These are phyloP conservation scores for Xylophagus ater DNA, from an alignment of 2,888 invertebrate species.

Conservation along the genomic window DNA sequence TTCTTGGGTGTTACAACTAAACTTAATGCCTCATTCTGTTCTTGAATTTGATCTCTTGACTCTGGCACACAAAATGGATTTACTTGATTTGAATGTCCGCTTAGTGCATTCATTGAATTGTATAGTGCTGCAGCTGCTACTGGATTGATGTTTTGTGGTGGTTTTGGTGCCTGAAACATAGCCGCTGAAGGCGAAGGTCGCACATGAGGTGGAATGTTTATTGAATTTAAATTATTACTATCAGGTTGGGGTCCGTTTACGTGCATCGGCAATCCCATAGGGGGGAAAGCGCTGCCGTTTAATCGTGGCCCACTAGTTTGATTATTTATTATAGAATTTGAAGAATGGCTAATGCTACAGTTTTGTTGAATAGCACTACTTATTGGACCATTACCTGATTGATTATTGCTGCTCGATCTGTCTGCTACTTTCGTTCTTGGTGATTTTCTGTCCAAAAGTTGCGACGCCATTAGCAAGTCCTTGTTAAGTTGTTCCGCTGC, in stretches of 20 bases:
- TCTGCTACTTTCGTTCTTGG: slow-evolving; percentile 48
- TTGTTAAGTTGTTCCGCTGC: slow-evolving; percentile 78
- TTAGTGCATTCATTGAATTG: slow-evolving; percentile 49
- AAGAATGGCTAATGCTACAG: slow-evolving; percentile 14
- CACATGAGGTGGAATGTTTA: slow-evolving; percentile 50
- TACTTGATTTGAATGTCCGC: slow-evolving; percentile 36
- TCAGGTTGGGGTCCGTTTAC: slow-evolving; percentile 27
- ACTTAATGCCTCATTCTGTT: slow-evolving; percentile 89
- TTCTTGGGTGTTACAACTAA: slow-evolving; percentile 92
- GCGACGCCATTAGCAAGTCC: slow-evolving; percentile 69
- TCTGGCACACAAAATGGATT: slow-evolving; percentile 50
- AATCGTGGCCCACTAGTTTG: slow-evolving; percentile 46
- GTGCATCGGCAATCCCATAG: slow-evolving; percentile 44
- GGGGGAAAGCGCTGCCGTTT: slow-evolving; percentile 45
- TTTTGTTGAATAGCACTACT: slow-evolving; percentile 11
- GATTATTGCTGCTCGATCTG: slow-evolving; percentile 28
- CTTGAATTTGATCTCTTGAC: slow-evolving; percentile 56
- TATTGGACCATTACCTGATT: slow-evolving; percentile 40
- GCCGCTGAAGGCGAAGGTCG: slow-evolving; percentile 57
- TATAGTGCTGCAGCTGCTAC: slow-evolving; percentile 51
- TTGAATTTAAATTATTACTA: slow-evolving; percentile 45
- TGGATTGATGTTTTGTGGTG: slow-evolving; percentile 51
- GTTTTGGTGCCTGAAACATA: slow-evolving; percentile 78
- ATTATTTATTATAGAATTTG: slow-evolving; percentile 19
- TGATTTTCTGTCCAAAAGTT: slow-evolving; percentile 72